Conservation (phyloP, 2,113 vertebrate species). For the Hypanus sabinus region DNA sequence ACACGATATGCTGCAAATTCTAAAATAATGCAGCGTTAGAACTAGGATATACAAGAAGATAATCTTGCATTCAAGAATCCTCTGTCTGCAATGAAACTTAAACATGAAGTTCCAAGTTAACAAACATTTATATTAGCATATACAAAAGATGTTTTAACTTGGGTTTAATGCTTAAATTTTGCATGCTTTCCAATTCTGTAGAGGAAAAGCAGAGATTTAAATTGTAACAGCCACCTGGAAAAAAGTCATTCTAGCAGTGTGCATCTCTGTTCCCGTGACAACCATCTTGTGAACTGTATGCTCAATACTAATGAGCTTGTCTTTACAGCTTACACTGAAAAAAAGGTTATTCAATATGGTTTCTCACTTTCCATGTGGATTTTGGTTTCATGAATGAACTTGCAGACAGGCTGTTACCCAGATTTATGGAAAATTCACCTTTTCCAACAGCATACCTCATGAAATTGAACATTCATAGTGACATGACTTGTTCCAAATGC, state of each 20-base stretch:
- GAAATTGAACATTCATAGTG: neutral
- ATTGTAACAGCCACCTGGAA: neutral
- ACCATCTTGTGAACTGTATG: neutral
- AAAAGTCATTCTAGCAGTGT: slow-evolving; percentile 1
- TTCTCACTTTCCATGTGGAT: neutral
- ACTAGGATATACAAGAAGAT: neutral
- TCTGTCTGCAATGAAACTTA: neutral
- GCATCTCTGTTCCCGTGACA: slow-evolving; percentile 21
- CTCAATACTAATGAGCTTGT: neutral
- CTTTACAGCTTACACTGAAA: neutral
- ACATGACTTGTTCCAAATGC: neutral
- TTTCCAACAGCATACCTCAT: too few relatives aligned
- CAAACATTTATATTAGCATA: neutral
- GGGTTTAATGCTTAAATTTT: neutral
- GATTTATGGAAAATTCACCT: neutral
- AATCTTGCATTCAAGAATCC: neutral
- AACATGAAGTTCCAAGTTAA: neutral
- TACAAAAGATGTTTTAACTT: neutral
- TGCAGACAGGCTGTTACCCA: neutral
- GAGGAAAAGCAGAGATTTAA: neutral
- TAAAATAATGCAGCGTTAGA: neutral
- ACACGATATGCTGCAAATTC: neutral
- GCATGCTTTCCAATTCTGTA: neutral
- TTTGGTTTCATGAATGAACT: slow-evolving; percentile 10
- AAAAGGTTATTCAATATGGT: too few relatives aligned